These are phyloP conservation scores for Rhinolophus ferrumequinum DNA, from an alignment of 2,113 vertebrate species.

Conservation along the genomic window DNA sequence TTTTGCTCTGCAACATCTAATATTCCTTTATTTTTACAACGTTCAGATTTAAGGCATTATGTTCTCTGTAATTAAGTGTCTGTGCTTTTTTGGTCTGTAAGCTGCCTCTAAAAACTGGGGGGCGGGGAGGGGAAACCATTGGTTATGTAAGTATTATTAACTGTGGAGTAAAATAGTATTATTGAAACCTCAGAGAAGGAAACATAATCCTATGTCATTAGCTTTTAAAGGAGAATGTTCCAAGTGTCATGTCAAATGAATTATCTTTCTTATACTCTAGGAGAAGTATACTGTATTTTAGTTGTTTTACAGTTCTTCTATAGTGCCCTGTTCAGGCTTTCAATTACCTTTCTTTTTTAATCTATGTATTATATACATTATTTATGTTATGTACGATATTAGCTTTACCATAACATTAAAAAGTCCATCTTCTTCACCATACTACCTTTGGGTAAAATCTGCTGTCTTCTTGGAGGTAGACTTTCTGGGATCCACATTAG, in stretches of 20 bases:
- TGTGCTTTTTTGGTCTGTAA: neutral
- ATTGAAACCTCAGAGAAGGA: neutral
- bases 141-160: neutral
- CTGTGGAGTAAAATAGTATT: neutral
- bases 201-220: neutral
- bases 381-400: neutral
- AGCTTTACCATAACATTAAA: neutral
- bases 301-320: neutral
- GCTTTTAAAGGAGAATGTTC: neutral
- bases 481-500: neutral
- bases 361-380: neutral
- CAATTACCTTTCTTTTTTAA: neutral
- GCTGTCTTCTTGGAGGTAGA: neutral
- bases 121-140: too few relatives aligned
- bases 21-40: neutral
- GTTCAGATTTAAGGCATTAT: neutral
- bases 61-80: neutral
- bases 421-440: neutral
- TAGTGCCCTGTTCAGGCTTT: neutral
- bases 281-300: neutral
- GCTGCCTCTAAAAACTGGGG: neutral
- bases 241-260: neutral
- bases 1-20: neutral
- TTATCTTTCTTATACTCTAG: neutral
- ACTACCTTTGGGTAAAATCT: neutral